phyloP scores from a whole-genome alignment of 2,888 invertebrate genomes.

The Drosophila mercatorum region DNA sequence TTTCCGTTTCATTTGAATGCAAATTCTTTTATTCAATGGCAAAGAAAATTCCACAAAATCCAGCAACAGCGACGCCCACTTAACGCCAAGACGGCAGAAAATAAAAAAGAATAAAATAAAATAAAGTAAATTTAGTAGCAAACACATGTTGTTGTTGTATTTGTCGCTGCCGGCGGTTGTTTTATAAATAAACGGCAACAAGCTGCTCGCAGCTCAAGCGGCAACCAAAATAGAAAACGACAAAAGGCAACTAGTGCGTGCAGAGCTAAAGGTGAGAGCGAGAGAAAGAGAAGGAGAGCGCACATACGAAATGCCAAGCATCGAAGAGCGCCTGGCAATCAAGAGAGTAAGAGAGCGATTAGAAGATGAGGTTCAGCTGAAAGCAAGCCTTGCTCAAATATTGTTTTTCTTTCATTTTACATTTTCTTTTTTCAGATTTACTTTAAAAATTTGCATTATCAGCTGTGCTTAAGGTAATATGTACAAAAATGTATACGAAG shows the following conservation, averaged over 20 bases:
- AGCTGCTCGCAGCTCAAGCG: slow-evolving; percentile 65
- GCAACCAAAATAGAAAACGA: slow-evolving; percentile 59
- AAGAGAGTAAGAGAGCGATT: background rate
- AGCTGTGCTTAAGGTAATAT: slow-evolving; percentile 11
- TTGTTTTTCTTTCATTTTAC: background rate
- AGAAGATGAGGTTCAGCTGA: background rate
- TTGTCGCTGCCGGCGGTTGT: slow-evolving; percentile 50
- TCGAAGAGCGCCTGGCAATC: background rate
- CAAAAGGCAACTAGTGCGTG: slow-evolving; percentile 21
- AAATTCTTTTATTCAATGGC: slow-evolving; percentile 56
- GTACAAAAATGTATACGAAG: background rate
- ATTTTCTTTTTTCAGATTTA: background rate
- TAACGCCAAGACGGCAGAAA: slow-evolving; percentile 24
- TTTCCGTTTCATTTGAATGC: slow-evolving; percentile 44
- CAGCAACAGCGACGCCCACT: slow-evolving; percentile 51
- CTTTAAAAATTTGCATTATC: background rate
- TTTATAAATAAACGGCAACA: slow-evolving; percentile 72
- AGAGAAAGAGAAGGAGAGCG: background rate
- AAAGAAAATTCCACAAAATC: slow-evolving; percentile 59
- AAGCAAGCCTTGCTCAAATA: background rate
- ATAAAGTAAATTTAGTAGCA: slow-evolving; percentile 34
- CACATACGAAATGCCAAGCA: background rate
- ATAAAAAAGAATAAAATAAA: background rate
- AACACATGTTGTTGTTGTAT: slow-evolving; percentile 31
- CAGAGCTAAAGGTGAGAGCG: slow-evolving; percentile 1